These are phyloP conservation scores for Tanypteryx hageni DNA, from an alignment of 2,888 invertebrate genomes.

Conservation along the genomic window DNA sequence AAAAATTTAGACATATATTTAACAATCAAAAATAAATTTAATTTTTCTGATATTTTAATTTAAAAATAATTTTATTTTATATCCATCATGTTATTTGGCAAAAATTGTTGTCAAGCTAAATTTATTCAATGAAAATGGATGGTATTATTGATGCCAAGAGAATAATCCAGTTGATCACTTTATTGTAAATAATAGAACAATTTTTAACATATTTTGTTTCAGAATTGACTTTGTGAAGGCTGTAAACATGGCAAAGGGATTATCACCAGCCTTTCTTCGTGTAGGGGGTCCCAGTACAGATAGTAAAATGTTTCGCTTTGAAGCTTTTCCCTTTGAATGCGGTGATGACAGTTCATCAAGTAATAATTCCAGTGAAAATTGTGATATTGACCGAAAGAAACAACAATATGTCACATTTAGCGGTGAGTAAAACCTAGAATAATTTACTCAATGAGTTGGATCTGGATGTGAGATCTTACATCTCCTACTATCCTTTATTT, in stretches of 20 bases:
- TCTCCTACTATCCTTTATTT: no score
- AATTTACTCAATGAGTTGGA: no score
- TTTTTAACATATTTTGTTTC: background rate
- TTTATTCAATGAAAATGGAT: background rate
- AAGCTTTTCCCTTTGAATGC: constrained; percentile 57
- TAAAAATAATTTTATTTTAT: background rate
- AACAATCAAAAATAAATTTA: background rate
- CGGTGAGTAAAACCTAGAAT: no score
- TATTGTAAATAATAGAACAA: no score
- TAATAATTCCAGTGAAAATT: no score
- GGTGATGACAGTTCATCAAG: no score
- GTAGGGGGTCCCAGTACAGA: constrained; percentile 84
- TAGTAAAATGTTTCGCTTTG: constrained; percentile 71
- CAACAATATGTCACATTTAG: no score
- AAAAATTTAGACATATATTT: background rate
- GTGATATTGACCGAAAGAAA: no score
- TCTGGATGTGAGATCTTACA: no score
- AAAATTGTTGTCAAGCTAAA: background rate
- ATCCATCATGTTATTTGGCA: background rate
- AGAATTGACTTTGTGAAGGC: constrained; percentile 72
- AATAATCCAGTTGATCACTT: background rate
- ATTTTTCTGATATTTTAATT: background rate
- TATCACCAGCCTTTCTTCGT: constrained; percentile 85
- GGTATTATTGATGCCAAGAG: background rate
- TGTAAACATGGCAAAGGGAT: constrained; percentile 81